phyloP scores from a whole-genome alignment of 2,888 invertebrate species.

The Brachypalpus laphriformis region DNA sequence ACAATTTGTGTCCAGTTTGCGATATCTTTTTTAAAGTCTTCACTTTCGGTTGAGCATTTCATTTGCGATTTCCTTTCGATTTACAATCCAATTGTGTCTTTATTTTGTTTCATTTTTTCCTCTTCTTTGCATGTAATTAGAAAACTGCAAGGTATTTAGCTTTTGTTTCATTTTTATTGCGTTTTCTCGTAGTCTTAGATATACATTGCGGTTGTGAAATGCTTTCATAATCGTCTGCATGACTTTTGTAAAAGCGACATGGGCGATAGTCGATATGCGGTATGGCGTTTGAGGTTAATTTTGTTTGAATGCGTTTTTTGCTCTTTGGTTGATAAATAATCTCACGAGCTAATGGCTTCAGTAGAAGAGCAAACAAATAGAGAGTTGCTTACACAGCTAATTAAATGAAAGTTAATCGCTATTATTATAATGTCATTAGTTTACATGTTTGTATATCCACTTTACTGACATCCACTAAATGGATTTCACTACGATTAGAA shows the following conservation, averaged over 20 bases:
- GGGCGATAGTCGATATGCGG: conserved; percentile 9
- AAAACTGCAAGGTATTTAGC: conserved; percentile 13
- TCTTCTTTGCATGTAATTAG: conserved; percentile 26
- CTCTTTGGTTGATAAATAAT: not conserved
- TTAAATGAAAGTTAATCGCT: conserved; percentile 17
- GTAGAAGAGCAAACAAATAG: not conserved
- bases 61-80: conserved; percentile 51
- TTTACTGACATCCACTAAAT: too few species aligned
- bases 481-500: too few species aligned
- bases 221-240: conserved; percentile 31
- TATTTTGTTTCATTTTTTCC: not conserved
- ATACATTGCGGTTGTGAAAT: conserved; percentile 22
- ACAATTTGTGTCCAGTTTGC: conserved; percentile 31
- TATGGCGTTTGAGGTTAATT: conserved; percentile 5
- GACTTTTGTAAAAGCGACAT: conserved; percentile 20
- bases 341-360: not conserved
- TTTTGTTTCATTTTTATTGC: conserved; percentile 3
- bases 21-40: conserved; percentile 23
- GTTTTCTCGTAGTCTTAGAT: conserved; percentile 9
- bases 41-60: conserved; percentile 18
- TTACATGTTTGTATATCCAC: too few species aligned
- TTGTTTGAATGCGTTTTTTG: not conserved
- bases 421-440: not conserved
- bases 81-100: conserved; percentile 22
- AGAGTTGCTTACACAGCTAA: not conserved